Evolutionary conservation across 2,888 invertebrate species (phyloP).

Genomic region (Sinohyriopsis cumingii): DNA sequence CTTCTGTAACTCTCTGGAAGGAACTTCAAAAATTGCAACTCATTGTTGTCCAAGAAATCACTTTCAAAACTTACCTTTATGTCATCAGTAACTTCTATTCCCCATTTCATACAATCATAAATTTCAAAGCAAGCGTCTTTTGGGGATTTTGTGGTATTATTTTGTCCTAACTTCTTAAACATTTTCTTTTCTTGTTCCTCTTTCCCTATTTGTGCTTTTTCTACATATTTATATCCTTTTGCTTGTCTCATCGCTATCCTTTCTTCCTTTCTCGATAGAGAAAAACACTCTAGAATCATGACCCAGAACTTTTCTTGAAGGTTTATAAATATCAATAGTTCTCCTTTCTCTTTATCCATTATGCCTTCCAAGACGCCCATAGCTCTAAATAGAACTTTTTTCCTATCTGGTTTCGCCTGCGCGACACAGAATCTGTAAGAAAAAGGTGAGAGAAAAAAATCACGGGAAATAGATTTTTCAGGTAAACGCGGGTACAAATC

Average conservation of each 20-base stretch:
- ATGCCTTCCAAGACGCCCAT: conserved; percentile 52
- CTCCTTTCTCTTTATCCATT: conserved; percentile 54
- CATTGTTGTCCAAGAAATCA: conserved; percentile 51
- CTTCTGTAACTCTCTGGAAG: conserved; percentile 63
- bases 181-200: conserved; percentile 34
- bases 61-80: conserved; percentile 45
- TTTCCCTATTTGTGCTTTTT: conserved; percentile 32
- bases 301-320: conserved; percentile 66
- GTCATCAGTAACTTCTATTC: conserved; percentile 48
- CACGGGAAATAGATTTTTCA: not conserved
- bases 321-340: conserved; percentile 62
- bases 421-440: conserved; percentile 66
- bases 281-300: conserved; percentile 60
- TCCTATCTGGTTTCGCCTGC: conserved; percentile 55
- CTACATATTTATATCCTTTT: conserved; percentile 43
- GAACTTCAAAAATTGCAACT: conserved; percentile 55
- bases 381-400: conserved; percentile 55
- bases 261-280: conserved; percentile 40
- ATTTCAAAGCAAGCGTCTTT: conserved; percentile 49
- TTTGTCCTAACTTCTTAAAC: conserved; percentile 11
- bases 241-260: conserved; percentile 44
- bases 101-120: conserved; percentile 59
- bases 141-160: conserved; percentile 16
- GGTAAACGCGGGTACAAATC: too few relatives aligned
- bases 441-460: not conserved